Conservation (phyloP, 2,113 vertebrate species). For the Psammodynastes pulverulentus region DNA sequence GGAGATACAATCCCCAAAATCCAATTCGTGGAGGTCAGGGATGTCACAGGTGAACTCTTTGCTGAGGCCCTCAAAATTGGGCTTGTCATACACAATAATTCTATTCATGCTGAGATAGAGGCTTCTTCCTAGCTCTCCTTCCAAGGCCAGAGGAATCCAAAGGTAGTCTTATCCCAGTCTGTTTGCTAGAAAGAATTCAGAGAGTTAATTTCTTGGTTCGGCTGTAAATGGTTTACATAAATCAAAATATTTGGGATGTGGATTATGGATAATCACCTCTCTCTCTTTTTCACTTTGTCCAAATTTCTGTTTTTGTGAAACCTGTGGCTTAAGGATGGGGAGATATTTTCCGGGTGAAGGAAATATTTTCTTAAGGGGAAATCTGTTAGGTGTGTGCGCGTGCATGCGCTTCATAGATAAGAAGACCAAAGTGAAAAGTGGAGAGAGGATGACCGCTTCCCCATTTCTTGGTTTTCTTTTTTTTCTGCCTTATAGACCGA, state of each 20-base stretch:
- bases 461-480: neutral
- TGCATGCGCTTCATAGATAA: too few relatives aligned
- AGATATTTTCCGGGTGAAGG: neutral
- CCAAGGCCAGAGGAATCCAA: neutral
- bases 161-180: neutral
- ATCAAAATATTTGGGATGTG: neutral
- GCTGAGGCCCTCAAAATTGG: conserved; percentile 59
- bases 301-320: neutral
- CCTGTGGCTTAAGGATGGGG: neutral
- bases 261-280: neutral
- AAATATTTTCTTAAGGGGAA: neutral
- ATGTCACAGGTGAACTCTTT: conserved; percentile 58
- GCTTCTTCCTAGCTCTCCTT: neutral
- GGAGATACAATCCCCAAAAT: conserved; percentile 62
- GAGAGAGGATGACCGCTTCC: neutral
- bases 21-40: conserved; percentile 58
- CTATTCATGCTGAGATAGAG: conserved; percentile 44
- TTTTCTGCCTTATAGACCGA: neutral
- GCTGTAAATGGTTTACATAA: neutral
- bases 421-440: too few relatives aligned
- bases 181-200: neutral
- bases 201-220: neutral
- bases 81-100: conserved; percentile 46
- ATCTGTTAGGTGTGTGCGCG: too few relatives aligned
- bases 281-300: neutral